Evolutionary conservation across 2,888 invertebrate species (phyloP), one percentile per base, ranked within the genome.

Genomic region (Patella depressa): DNA sequence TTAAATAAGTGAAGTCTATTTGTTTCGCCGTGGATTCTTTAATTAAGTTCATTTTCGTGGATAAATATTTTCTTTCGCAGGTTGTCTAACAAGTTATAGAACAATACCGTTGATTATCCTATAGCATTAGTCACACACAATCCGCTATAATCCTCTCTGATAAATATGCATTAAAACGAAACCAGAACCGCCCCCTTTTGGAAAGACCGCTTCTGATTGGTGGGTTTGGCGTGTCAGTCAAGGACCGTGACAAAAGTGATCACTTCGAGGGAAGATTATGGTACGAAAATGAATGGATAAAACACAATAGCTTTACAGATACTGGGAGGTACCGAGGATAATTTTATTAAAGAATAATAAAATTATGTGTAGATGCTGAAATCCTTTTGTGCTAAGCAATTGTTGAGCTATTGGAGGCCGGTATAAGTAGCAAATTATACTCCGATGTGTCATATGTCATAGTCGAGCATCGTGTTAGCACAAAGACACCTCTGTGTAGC

Each of bases 291-390:
- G 77, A 78, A 75, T 79, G 73, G 76, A 71, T 76, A 69, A 34
- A 17, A 70, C 54, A 78, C 73, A 77, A 80, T 73, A 72, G 72
- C 78, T 71, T 73, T 72, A 77, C 71, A 74, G 55, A 72, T 76
- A 80, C 78, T 78, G 81, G 81, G 76, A 75, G 72, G 77, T 80
- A 72, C 73, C 71, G 59, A 15, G 72, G 76, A 57, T 80, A 77
- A 80, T 78, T 76, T 78, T 71, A 80, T 78, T 78, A 80, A 80
- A 80, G 73, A 70, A 72, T 74, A 78, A 80, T 78, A 75, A 78
- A 80, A 78, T 24, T 65, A 24, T 19, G 65, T 24, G 65, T 24
- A 19, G 65, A 65, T 65, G 24, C 65, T 65, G 65, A 65, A 65
- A 19, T 24, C 19, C 65, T 24, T 19, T 65, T 19, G 65, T 65